Conservation (phyloP, 1,140 invertebrate species). For the Dufourea novaeangliae region DNA sequence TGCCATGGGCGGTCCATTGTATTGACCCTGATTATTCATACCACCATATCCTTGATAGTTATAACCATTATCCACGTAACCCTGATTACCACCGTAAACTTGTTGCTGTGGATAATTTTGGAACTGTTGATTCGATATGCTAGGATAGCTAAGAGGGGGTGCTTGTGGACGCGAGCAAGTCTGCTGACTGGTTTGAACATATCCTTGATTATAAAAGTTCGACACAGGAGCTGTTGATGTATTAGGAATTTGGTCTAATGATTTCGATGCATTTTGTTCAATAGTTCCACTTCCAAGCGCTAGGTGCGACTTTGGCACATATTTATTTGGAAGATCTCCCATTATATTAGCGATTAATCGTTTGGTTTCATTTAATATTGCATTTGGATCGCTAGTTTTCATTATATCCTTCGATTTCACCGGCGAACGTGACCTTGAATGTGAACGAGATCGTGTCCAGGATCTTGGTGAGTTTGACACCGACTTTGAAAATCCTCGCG, state of each 20-base stretch:
- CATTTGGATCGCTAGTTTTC: slow-evolving; percentile 78
- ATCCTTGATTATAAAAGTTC: slow-evolving; percentile 59
- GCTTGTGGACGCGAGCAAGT: slow-evolving; percentile 51
- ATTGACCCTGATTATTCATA: slow-evolving; percentile 63
- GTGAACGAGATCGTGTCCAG: slow-evolving; percentile 76
- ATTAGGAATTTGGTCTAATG: slow-evolving; percentile 37
- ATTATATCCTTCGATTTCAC: slow-evolving; percentile 66
- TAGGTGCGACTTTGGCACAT: slow-evolving; percentile 70
- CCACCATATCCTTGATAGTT: slow-evolving; percentile 69
- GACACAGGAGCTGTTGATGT: slow-evolving; percentile 23
- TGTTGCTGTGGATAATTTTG: slow-evolving; percentile 60
- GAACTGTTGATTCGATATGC: slow-evolving; percentile 58
- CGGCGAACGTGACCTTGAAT: slow-evolving; percentile 67
- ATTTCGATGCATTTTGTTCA: slow-evolving; percentile 13
- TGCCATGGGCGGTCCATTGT: slow-evolving; percentile 49
- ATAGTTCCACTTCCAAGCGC: slow-evolving; percentile 32
- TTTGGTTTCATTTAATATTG: slow-evolving; percentile 83
- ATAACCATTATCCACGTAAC: slow-evolving; percentile 75
- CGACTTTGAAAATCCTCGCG: slow-evolving; percentile 64
- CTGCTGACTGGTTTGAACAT: slow-evolving; percentile 45
- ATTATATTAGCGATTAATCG: slow-evolving; percentile 85
- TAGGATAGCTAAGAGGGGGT: slow-evolving; percentile 59
- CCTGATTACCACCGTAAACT: slow-evolving; percentile 64
- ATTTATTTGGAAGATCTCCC: slow-evolving; percentile 82
- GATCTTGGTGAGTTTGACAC: slow-evolving; percentile 62